These are phyloP conservation scores for Drosophila borealis DNA, from an alignment of 2,888 invertebrate genomes.

Conservation along the genomic window DNA sequence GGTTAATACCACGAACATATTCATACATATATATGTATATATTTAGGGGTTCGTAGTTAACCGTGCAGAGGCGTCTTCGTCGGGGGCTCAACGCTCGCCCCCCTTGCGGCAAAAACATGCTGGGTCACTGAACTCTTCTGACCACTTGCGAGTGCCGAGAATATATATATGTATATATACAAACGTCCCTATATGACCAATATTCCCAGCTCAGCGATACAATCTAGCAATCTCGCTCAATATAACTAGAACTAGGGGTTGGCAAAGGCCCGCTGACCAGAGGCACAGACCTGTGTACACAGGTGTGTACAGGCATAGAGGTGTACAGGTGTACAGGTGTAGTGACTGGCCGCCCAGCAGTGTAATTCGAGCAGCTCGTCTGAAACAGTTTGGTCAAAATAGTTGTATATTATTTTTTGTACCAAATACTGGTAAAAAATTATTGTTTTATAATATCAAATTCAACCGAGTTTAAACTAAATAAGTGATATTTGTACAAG, in stretches of 20 bases:
- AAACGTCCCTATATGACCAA: slow-evolving; percentile 16
- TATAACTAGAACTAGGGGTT: slow-evolving; percentile 34
- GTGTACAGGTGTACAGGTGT: slow-evolving; percentile 21
- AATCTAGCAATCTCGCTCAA: slow-evolving; percentile 12
- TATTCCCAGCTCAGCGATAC: slow-evolving; percentile 4
- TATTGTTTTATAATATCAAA: no score
- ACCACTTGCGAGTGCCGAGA: slow-evolving; percentile 17
- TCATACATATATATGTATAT: neutral
- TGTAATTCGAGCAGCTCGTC: slow-evolving; percentile 24
- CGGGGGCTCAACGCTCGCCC: slow-evolving; percentile 4
- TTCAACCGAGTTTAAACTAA: neutral
- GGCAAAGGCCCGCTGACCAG: slow-evolving; percentile 25
- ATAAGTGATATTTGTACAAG: no score
- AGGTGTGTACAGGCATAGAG: no score
- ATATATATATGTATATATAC: slow-evolving; percentile 1
- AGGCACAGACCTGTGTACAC: no score
- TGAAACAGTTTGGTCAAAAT: slow-evolving; percentile 27
- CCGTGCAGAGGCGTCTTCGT: slow-evolving; percentile 23
- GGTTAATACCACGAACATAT: slow-evolving; percentile 14
- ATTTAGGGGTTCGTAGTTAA: no score
- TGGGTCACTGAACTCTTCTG: slow-evolving; percentile 31
- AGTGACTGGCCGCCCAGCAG: slow-evolving; percentile 28
- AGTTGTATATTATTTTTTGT: neutral
- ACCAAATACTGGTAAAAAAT: no score
- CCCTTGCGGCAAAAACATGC: neutral